Base-by-base conservation (phyloP, 2,888 invertebrate genomes). In the Torymus aiolomorphi region DNA sequence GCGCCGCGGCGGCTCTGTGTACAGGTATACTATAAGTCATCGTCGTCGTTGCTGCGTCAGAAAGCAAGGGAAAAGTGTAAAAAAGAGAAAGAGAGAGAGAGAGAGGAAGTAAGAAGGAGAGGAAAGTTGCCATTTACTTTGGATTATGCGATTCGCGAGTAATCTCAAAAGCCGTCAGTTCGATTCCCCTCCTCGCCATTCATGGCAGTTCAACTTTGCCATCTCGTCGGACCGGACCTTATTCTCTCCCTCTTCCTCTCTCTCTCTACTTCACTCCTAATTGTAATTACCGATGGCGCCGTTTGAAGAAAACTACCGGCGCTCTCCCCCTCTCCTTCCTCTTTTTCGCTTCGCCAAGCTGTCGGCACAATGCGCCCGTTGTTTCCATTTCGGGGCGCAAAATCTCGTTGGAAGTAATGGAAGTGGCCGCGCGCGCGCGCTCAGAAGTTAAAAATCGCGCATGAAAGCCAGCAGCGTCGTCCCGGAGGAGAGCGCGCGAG, bases 251-350 rank as follows among this genome's bases (percentile, higher is more conserved):
- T 3, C 31, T 31, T 3, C 8, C 31, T 31, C 31, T 2, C 31
- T 31, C 31, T 31, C 8, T 31, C 24, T 31, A 31, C 31, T 31
- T 31, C 31, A 31, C 67, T 76, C 67, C 76, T 69, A 80, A 76
- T 80, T 67, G 72, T 63, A 72, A 80, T 76, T 80, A 69, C 62
- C 57, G 57, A 76, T 62, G 56, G 57, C 75, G 57, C 75, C 61
- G 57, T 24, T 63, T 52, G 31, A 65, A 73, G 49, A 65, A 65
- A 62, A 54, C 8, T 61, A 54, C 51, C 61, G 66, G 5, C 51
- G 14, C 61, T 61, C 31, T 10, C 54, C 56, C 18, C 2, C 14
- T 51, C n/a, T 61, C 31, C 59, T 31, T 54, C 20, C n/a, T 62
- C 11, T 56, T 49, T 67, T 18, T 59, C 51, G 59, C 11, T 66